Evolutionary conservation across 1,140 invertebrate genomes (phyloP).

Genomic region (Drosophila guanche): DNA sequence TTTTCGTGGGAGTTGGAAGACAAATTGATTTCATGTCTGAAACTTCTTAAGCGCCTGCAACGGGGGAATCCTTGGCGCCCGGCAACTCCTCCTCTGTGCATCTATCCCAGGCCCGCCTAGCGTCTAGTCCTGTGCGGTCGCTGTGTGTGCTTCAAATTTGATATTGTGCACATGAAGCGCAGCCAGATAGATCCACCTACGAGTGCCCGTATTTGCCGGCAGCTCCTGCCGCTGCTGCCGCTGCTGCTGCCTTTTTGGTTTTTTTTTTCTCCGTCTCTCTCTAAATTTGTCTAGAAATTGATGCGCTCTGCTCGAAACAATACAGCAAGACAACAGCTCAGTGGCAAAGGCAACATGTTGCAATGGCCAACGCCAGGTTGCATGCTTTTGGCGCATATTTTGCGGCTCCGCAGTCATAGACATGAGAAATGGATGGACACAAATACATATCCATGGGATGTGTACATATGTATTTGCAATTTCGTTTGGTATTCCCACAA

Average conservation of each 20-base stretch:
- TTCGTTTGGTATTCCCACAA: constrained; percentile 60
- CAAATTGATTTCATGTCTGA: constrained; percentile 82
- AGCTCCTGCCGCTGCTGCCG: constrained; percentile 6
- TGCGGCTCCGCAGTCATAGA: constrained; percentile 59
- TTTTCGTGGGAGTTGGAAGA: constrained; percentile 80
- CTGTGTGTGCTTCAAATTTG: constrained; percentile 53
- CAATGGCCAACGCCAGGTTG: constrained; percentile 49
- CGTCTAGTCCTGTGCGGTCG: constrained; percentile 21
- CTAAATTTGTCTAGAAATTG: constrained; percentile 76
- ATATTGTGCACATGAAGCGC: constrained; percentile 67
- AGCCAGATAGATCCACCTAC: constrained; percentile 26
- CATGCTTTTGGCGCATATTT: constrained; percentile 72
- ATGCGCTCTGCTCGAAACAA: constrained; percentile 68
- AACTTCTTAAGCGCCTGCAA: constrained; percentile 78
- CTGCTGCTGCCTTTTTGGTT: neutral
- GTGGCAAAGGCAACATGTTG: constrained; percentile 72
- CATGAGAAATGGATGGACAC: constrained; percentile 54
- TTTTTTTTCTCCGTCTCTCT: constrained; percentile 6
- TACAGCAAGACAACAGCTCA: constrained; percentile 45
- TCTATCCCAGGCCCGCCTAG: constrained; percentile 13
- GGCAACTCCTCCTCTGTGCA: neutral
- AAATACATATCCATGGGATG: constrained; percentile 2
- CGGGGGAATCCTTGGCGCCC: constrained; percentile 60
- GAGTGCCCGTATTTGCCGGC: neutral
- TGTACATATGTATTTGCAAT: constrained; percentile 57